Percentiles rank a stretch among this genome's conserved stretches.
These are phyloP conservation scores for Volucella inflata DNA, from an alignment of 2,888 invertebrate genomes.

Conservation along the genomic window DNA sequence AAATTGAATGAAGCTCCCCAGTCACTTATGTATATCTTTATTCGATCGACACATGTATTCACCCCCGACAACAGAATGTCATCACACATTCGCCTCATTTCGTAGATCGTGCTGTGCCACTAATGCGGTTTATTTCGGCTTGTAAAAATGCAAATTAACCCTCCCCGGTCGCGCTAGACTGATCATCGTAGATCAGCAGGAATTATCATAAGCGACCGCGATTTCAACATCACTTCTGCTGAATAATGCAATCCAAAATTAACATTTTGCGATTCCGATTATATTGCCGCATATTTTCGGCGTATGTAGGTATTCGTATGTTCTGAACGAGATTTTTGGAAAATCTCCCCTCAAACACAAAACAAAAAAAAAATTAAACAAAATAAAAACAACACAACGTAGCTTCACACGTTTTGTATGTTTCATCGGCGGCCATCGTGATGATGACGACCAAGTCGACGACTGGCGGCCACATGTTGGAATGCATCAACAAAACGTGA, in stretches of 20 bases:
- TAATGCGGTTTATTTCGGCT: constrained; percentile 51
- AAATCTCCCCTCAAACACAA: constrained; percentile 36
- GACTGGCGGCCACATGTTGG: constrained; percentile 74
- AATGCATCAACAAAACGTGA: constrained; percentile 74
- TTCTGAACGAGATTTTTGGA: constrained; percentile 36
- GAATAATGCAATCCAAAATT: constrained; percentile 69
- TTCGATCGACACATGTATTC: constrained; percentile 14
- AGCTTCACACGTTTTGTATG: constrained; percentile 35
- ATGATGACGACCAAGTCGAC: constrained; percentile 49
- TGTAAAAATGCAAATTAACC: constrained; percentile 66
- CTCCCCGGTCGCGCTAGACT: constrained; percentile 36
- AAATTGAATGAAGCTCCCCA: constrained; percentile 44
- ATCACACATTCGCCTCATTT: constrained; percentile 19
- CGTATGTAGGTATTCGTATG: constrained; percentile 18
- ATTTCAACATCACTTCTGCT: constrained; percentile 71
- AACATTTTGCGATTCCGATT: constrained; percentile 41
- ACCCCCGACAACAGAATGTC: constrained; percentile 44
- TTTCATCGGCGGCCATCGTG: constrained; percentile 58
- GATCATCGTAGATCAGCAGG: constrained; percentile 59
- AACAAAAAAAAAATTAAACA: constrained; percentile 3
- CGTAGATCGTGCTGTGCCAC: constrained; percentile 7
- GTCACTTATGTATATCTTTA: constrained; percentile 1
- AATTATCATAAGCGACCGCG: constrained; percentile 72
- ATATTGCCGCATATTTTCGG: constrained; percentile 49
- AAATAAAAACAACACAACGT: background rate